Evolutionary conservation across 2,113 vertebrate species (phyloP).

Genomic region (Phyllostomus hastatus): DNA sequence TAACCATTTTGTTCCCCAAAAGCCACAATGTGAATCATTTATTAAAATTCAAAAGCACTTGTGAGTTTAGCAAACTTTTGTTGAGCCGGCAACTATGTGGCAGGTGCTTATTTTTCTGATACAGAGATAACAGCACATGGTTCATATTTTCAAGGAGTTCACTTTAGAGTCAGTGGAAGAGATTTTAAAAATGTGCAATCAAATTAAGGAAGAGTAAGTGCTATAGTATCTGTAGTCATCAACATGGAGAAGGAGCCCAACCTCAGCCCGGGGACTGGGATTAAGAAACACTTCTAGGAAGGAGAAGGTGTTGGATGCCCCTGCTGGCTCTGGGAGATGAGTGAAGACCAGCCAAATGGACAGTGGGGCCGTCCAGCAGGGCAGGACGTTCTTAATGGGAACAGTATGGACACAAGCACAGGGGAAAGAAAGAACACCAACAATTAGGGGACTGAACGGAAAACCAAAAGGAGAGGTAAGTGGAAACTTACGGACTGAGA

Average conservation of each 20-base stretch:
- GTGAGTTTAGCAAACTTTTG: slow-evolving; percentile 52
- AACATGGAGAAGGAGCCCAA: not conserved
- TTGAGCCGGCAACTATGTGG: not conserved
- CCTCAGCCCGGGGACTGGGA: not conserved
- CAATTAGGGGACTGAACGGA: not conserved
- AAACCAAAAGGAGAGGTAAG: not conserved
- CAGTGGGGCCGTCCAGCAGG: too few relatives aligned
- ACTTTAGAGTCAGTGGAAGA: not conserved
- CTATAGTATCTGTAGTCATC: too few relatives aligned
- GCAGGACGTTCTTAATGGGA: not conserved
- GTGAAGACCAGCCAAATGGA: not conserved
- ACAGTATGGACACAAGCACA: not conserved
- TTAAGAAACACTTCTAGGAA: not conserved
- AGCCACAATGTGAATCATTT: not conserved
- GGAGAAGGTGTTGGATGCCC: not conserved
- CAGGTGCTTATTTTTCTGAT: slow-evolving; percentile 6
- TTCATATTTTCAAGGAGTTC: not conserved
- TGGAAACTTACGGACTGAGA: not conserved
- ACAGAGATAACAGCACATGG: not conserved
- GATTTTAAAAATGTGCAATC: not conserved
- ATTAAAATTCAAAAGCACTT: slow-evolving; percentile 47
- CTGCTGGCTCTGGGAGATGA: not conserved
- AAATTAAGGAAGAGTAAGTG: not conserved
- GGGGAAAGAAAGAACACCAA: not conserved
- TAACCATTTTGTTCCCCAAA: not conserved